Evolutionary conservation across 2,797 vertebrate species (phyloP).

Genomic region (Crossoptilon crossoptilon): DNA sequence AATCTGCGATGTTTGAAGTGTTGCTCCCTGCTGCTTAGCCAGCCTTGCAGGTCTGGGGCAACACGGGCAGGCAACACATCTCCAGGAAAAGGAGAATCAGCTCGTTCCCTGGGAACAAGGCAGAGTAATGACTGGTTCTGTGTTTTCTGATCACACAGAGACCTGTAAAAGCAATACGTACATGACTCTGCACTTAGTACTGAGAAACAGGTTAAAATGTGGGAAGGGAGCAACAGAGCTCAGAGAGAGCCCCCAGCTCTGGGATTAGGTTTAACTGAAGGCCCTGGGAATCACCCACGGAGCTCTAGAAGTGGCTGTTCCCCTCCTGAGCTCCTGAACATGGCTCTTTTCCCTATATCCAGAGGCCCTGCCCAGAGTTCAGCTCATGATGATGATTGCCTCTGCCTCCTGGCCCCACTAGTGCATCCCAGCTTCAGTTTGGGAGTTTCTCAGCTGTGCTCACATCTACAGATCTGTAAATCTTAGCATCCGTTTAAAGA

Average conservation of each 20-base stretch:
- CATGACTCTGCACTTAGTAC: accelerated
- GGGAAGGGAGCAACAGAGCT: neutral
- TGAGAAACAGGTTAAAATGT: neutral
- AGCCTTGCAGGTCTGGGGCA: neutral
- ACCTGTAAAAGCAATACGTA: neutral
- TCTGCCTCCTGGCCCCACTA: neutral
- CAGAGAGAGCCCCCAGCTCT: neutral
- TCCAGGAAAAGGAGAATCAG: neutral
- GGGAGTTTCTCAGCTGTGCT: neutral
- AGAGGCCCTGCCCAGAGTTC: neutral
- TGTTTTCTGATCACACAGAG: accelerated
- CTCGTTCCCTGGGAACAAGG: neutral
- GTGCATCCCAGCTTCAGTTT: neutral
- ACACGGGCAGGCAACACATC: accelerated
- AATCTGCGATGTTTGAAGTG: accelerated
- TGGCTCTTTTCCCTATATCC: neutral
- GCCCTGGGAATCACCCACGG: neutral
- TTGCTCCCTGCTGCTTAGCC: accelerated
- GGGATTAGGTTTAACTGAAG: neutral
- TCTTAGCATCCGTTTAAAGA: neutral
- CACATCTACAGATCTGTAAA: neutral
- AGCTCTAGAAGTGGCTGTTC: neutral
- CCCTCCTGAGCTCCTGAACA: neutral
- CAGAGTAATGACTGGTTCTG: neutral
- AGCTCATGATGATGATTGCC: accelerated